These are phyloP conservation scores for Hydraecia micacea DNA, from an alignment of 2,888 invertebrate genomes.

Conservation along the genomic window DNA sequence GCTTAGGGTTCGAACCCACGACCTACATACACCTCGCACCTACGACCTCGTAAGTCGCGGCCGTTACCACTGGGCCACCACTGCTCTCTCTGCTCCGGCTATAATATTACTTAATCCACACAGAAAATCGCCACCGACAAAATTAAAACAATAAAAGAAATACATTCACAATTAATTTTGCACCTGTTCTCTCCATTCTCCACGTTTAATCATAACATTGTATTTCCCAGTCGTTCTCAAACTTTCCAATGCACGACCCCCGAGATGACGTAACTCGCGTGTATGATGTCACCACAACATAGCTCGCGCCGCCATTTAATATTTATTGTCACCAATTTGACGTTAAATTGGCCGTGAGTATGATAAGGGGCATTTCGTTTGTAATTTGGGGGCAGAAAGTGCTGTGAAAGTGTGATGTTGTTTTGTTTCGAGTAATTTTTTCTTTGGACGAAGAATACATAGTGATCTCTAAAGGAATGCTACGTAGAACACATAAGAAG, in stretches of 20 bases:
- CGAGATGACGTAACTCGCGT: conserved; percentile 12
- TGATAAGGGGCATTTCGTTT: conserved; percentile 30
- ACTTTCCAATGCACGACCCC: conserved; percentile 24
- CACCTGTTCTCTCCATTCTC: not conserved
- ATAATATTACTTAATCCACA: not conserved
- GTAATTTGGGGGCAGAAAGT: conserved; percentile 5
- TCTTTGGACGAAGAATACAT: not conserved
- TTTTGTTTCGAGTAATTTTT: conserved; percentile 19
- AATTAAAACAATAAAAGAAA: no score
- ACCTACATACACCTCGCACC: no score
- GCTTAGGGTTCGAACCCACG: no score
- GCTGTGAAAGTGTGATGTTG: not conserved
- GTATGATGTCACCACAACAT: conserved; percentile 12
- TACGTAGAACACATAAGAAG: not conserved
- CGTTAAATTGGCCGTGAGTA: conserved; percentile 30
- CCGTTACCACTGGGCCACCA: no score
- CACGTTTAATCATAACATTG: conserved; percentile 39
- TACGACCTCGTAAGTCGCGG: no score
- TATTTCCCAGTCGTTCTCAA: conserved; percentile 32
- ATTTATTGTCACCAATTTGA: conserved; percentile 52
- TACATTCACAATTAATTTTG: conserved; percentile 3
- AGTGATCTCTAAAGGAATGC: not conserved
- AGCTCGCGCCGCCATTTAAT: conserved; percentile 34
- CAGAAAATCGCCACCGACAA: no score
- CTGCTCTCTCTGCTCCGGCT: no score